A percentile compares a stretch with the other conserved stretches of the same genome.
Evolutionary conservation across 2,888 invertebrate species (phyloP).

Genomic region (Sphecodes monilicornis): DNA sequence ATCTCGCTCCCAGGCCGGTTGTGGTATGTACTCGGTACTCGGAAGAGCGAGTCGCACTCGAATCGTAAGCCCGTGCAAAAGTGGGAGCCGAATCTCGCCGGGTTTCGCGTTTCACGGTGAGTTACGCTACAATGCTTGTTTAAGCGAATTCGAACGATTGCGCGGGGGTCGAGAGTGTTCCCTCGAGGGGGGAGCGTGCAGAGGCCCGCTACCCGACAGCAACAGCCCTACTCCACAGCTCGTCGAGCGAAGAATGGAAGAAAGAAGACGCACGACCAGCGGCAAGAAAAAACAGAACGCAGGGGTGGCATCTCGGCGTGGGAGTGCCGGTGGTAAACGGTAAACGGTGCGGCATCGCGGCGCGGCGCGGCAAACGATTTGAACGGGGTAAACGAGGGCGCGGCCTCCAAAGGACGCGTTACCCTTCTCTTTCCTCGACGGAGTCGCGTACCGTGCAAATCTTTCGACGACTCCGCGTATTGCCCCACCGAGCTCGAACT

Average conservation of each 20-base stretch:
- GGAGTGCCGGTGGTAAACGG: not conserved
- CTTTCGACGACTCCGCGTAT: not conserved
- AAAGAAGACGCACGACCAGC: slow-evolving; percentile 41
- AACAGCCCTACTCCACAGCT: not conserved
- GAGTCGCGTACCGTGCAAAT: not conserved
- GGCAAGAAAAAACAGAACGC: slow-evolving; percentile 20
- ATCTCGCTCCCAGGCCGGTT: too few relatives aligned
- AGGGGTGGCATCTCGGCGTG: not conserved
- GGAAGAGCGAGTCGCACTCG: slow-evolving; percentile 5
- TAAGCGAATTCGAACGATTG: slow-evolving; percentile 29
- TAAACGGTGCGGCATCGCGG: not conserved
- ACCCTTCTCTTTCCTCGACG: not conserved
- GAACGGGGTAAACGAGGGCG: slow-evolving; percentile 45
- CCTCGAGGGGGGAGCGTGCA: not conserved
- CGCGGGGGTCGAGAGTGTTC: slow-evolving; percentile 2
- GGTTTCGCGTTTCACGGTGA: slow-evolving; percentile 30
- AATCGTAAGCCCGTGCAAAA: slow-evolving; percentile 25
- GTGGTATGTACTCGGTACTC: not conserved
- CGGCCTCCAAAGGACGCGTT: slow-evolving; percentile 17
- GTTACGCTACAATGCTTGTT: slow-evolving; percentile 50
- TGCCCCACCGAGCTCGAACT: not conserved
- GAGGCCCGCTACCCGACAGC: slow-evolving; percentile 2
- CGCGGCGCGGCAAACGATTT: slow-evolving; percentile 28
- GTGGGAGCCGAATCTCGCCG: not conserved
- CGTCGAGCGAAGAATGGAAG: slow-evolving; percentile 13